Conservation (phyloP, 1,140 invertebrate genomes). For the Subanguina moxae region DNA sequence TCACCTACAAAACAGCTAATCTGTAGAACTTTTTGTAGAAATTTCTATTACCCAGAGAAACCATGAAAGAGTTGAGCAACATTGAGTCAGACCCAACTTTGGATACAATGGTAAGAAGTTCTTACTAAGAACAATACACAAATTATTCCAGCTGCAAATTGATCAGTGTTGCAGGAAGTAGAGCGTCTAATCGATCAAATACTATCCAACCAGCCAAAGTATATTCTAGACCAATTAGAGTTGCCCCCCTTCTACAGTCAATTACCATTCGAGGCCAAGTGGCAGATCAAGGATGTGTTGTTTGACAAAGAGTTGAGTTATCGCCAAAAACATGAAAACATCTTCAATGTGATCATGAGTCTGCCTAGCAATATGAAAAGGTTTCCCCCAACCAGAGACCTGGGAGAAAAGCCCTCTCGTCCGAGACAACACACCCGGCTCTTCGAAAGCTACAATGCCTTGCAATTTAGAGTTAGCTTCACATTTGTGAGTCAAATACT, state of each 20-base stretch:
- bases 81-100: slow-evolving; percentile 25
- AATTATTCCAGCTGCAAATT: background rate
- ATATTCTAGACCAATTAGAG: slow-evolving; percentile 32
- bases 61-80: slow-evolving; percentile 33
- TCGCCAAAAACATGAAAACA: slow-evolving; percentile 31
- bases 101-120: slow-evolving; percentile 23
- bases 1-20: too few species aligned
- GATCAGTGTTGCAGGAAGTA: slow-evolving; percentile 7
- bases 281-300: slow-evolving; percentile 36
- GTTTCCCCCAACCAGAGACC: slow-evolving; percentile 10
- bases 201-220: slow-evolving; percentile 10
- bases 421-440: slow-evolving; percentile 36
- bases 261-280: slow-evolving; percentile 24
- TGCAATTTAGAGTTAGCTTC: slow-evolving; percentile 38
- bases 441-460: slow-evolving; percentile 31
- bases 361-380: slow-evolving; percentile 4
- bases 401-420: background rate
- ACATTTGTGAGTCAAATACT: slow-evolving; percentile 25
- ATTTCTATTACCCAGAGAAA: slow-evolving; percentile 29
- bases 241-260: slow-evolving; percentile 34
- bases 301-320: slow-evolving; percentile 36
- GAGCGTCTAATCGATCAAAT: slow-evolving; percentile 28
- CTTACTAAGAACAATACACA: background rate
- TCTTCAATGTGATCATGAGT: slow-evolving; percentile 27
- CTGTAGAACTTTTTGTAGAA: slow-evolving; percentile 12